A percentile compares a stretch with the other conserved stretches of the same genome.
Conservation (phyloP, 2,113 vertebrate genomes). For the Stictonetta naevosa region DNA sequence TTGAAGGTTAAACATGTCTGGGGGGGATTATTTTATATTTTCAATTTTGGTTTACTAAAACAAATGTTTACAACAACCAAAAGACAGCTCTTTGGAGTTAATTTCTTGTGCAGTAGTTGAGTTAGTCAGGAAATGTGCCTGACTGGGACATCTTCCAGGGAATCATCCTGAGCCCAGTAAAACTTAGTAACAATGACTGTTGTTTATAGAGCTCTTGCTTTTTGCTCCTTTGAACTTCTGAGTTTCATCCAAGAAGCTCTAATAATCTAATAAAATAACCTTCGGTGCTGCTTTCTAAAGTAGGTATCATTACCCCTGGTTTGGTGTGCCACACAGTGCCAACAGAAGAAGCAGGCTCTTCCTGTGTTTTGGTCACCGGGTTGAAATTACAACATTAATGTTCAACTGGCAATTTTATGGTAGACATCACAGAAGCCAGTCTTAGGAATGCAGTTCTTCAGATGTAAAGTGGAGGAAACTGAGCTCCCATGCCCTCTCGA, state of each 20-base stretch:
- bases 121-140: not conserved
- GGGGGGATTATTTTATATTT: not conserved
- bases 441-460: not conserved
- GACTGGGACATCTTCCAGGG: not conserved
- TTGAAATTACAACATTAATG: not conserved
- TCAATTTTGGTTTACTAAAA: not conserved
- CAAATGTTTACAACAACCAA: not conserved
- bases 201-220: not conserved
- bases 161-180: not conserved
- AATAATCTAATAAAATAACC: not conserved
- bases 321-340: not conserved
- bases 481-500: not conserved
- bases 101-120: not conserved
- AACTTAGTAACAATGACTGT: not conserved
- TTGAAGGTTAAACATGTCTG: not conserved
- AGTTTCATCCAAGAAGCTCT: not conserved
- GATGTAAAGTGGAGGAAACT: not conserved
- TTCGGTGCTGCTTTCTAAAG: not conserved
- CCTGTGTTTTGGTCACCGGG: not conserved
- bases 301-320: not conserved
- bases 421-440: not conserved
- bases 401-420: not conserved
- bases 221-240: not conserved
- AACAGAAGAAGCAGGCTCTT: not conserved
- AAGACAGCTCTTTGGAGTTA: not conserved